phyloP scores from a whole-genome alignment of 2,113 vertebrate species.

The Saccopteryx leptura region DNA sequence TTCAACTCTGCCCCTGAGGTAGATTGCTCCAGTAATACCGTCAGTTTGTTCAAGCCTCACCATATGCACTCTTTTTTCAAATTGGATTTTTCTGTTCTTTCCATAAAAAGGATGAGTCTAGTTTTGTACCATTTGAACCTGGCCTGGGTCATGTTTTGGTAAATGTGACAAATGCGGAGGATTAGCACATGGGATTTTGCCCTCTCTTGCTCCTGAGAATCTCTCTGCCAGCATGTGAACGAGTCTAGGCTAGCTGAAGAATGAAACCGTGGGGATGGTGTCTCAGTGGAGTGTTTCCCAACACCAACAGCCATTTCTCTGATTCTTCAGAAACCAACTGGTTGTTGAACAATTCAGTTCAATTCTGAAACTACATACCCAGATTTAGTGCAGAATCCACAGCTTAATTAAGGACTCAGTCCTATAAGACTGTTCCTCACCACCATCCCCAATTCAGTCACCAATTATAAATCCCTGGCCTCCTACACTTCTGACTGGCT shows the following conservation, averaged over 20 bases:
- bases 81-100: not conserved
- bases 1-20: not conserved
- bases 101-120: not conserved
- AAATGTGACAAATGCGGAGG: slow-evolving; percentile 10
- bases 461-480: not conserved
- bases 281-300: not conserved
- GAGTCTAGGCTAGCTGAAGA: not conserved
- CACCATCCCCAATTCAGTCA: not conserved
- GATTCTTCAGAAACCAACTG: not conserved
- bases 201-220: not conserved
- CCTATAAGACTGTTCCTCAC: not conserved
- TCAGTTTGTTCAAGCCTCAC: not conserved
- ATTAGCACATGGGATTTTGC: not conserved
- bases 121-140: not conserved
- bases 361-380: not conserved
- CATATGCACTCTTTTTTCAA: not conserved
- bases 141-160: not conserved
- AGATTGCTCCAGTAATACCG: not conserved
- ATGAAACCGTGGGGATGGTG: not conserved
- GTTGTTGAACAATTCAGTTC: not conserved
- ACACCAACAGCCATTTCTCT: not conserved
- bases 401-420: not conserved
- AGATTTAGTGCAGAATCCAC: not conserved
- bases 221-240: not conserved
- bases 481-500: not conserved